Evolutionary conservation across 1,140 invertebrate species (phyloP).

Genomic region (Dreissena polymorpha): DNA sequence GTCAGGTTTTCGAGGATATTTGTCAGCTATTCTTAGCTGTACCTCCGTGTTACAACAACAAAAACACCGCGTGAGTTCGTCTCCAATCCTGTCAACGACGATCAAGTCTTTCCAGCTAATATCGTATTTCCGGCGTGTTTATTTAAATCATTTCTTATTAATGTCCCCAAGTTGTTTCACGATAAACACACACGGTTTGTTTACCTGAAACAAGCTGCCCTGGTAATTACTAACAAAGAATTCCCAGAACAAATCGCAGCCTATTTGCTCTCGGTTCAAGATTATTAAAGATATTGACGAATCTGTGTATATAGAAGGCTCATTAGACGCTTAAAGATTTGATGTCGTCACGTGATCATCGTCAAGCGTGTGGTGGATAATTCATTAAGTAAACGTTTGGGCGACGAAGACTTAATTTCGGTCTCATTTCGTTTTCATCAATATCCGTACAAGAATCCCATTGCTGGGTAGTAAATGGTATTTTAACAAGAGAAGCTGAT

Average conservation of each 20-base stretch:
- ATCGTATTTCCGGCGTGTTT: slow-evolving; percentile 25
- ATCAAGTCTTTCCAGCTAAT: background rate
- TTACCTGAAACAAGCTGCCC: slow-evolving; percentile 35
- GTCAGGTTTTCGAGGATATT: too few relatives aligned
- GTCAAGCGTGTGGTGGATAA: slow-evolving; percentile 37
- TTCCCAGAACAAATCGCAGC: slow-evolving; percentile 50
- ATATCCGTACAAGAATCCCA: too few relatives aligned
- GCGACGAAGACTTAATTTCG: slow-evolving; percentile 53
- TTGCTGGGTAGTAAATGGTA: too few relatives aligned
- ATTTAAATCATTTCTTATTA: slow-evolving; percentile 49
- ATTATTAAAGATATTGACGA: slow-evolving; percentile 55
- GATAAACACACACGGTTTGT: slow-evolving; percentile 37
- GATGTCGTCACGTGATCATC: slow-evolving; percentile 24
- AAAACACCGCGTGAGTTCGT: too few relatives aligned
- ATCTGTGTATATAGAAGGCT: slow-evolving; percentile 38
- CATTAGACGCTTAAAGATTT: slow-evolving; percentile 50
- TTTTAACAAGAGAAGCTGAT: too few relatives aligned
- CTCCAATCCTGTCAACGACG: too few relatives aligned
- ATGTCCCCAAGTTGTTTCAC: slow-evolving; percentile 40
- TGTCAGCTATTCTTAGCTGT: too few relatives aligned
- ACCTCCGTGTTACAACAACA: too few relatives aligned
- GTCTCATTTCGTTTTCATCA: slow-evolving; percentile 28
- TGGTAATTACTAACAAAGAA: slow-evolving; percentile 53
- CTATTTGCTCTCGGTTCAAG: slow-evolving; percentile 44
- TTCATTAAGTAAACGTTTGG: slow-evolving; percentile 40